Percentiles rank a stretch among this genome's conserved stretches.
Evolutionary conservation across 2,113 vertebrate species (phyloP).

Genomic region (Bambusicola thoracicus): DNA sequence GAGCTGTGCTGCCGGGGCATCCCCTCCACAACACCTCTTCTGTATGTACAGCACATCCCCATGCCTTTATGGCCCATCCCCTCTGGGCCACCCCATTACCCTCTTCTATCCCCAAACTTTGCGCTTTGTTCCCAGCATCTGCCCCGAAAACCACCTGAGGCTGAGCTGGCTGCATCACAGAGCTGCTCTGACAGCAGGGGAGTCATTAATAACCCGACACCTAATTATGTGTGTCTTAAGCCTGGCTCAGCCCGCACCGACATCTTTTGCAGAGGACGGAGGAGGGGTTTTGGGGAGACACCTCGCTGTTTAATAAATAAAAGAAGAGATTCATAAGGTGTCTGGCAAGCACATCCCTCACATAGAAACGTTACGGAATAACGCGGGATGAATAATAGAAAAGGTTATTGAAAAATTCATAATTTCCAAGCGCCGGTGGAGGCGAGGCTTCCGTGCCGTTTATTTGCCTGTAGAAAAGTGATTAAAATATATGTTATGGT

Average conservation of each 20-base stretch:
- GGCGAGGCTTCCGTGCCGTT: slow-evolving; percentile 82
- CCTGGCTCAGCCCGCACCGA: neutral
- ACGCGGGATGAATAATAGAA: slow-evolving; percentile 94
- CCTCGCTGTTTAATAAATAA: slow-evolving; percentile 91
- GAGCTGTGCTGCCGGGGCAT: neutral
- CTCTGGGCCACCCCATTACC: neutral
- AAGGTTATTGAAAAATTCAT: slow-evolving; percentile 92
- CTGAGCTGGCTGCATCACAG: neutral
- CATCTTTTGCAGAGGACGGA: slow-evolving; percentile 36
- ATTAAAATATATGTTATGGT: slow-evolving; percentile 87
- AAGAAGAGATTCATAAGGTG: slow-evolving; percentile 88
- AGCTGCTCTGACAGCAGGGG: neutral
- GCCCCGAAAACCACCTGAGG: neutral
- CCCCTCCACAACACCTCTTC: neutral
- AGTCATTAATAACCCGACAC: slow-evolving; percentile 61
- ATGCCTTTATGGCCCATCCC: neutral
- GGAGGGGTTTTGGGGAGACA: slow-evolving; percentile 73
- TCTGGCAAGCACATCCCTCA: slow-evolving; percentile 81
- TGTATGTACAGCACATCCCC: accelerated
- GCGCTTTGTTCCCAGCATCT: neutral
- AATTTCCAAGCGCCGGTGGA: slow-evolving; percentile 87
- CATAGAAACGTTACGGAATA: slow-evolving; percentile 88
- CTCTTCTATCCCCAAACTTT: neutral
- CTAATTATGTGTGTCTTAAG: slow-evolving; percentile 52
- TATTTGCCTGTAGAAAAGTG: slow-evolving; percentile 84